Conservation (phyloP, 2,888 invertebrate genomes). For the Elegia similella region DNA sequence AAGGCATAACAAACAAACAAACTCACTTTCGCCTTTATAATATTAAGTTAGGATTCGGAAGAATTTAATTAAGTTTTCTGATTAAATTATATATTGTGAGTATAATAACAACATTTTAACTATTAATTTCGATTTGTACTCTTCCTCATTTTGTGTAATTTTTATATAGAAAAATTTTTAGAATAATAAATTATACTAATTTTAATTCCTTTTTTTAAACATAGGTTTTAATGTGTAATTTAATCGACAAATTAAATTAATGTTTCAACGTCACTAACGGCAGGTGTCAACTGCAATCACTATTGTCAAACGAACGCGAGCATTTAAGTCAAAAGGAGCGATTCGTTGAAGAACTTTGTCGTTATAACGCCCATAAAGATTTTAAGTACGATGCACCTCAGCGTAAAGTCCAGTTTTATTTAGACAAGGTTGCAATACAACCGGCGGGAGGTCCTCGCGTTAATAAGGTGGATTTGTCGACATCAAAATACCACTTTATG, state of each 20-base stretch:
- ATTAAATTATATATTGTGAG: too few relatives aligned
- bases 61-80: too few relatives aligned
- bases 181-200: too few relatives aligned
- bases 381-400: constrained; percentile 45
- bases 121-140: too few relatives aligned
- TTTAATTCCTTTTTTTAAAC: too few relatives aligned
- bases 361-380: constrained; percentile 51
- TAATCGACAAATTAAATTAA: constrained; percentile 27
- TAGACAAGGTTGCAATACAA: constrained; percentile 60
- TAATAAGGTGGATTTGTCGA: constrained; percentile 79
- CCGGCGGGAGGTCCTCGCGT: constrained; percentile 69
- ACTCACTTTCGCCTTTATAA: too few relatives aligned
- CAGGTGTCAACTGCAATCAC: constrained; percentile 74
- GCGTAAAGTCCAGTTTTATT: constrained; percentile 40
- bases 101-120: too few relatives aligned
- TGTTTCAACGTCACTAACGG: constrained; percentile 47
- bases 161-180: too few relatives aligned
- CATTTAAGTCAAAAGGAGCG: constrained; percentile 76
- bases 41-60: too few relatives aligned
- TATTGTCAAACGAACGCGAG: constrained; percentile 66
- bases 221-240: not conserved
- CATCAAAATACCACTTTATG: constrained; percentile 77
- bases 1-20: too few relatives aligned
- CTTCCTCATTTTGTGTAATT: too few relatives aligned
- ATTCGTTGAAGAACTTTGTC: constrained; percentile 63